A percentile compares a stretch with the other conserved stretches of the same genome.
phyloP scores from a whole-genome alignment of 2,888 invertebrate genomes.

The Cantharis rustica region DNA sequence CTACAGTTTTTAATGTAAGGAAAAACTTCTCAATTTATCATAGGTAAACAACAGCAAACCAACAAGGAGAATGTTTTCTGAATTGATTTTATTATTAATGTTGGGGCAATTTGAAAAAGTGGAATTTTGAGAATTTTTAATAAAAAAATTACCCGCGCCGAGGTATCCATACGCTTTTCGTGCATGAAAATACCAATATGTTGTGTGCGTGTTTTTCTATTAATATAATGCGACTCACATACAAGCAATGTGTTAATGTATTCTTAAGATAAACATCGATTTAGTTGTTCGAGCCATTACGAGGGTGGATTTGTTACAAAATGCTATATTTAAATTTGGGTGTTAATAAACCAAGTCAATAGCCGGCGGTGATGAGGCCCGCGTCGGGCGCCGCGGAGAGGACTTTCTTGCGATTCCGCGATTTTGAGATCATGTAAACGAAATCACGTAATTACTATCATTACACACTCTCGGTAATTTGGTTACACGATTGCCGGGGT shows the following conservation, averaged over 20 bases:
- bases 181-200: not conserved
- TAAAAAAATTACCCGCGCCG: not conserved
- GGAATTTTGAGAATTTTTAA: not conserved
- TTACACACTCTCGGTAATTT: constrained; percentile 23
- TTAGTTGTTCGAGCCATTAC: constrained; percentile 14
- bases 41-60: not conserved
- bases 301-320: constrained; percentile 8
- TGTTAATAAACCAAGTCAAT: not conserved
- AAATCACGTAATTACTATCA: constrained; percentile 39
- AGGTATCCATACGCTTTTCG: not conserved
- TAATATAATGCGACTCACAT: constrained; percentile 24
- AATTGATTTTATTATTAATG: not conserved
- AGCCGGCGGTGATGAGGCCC: not conserved
- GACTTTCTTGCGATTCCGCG: constrained; percentile 32
- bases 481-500: constrained; percentile 8
- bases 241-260: constrained; percentile 23
- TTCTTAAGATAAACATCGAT: constrained; percentile 23
- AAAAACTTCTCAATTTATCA: not conserved
- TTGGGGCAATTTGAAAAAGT: not conserved
- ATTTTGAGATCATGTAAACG: constrained; percentile 36
- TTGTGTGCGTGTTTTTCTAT: constrained; percentile 19
- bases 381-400: not conserved
- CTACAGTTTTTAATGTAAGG: not conserved
- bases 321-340: not conserved
- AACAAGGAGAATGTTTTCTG: not conserved